Evolutionary conservation across 2,113 vertebrate species (phyloP).

Genomic region (Muscicapa adusta): DNA sequence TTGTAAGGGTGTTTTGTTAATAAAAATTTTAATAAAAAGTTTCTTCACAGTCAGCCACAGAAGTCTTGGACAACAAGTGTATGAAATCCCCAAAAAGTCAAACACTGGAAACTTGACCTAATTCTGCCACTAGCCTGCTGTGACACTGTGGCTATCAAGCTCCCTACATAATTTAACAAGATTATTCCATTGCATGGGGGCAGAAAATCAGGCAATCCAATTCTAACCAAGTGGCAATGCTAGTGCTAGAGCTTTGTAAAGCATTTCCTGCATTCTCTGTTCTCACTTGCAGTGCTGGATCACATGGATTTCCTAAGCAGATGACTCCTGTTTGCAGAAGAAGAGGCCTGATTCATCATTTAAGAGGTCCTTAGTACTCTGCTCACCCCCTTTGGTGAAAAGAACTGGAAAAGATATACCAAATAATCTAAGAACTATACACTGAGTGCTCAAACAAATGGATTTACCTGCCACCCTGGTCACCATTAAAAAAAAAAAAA

Average conservation of each 20-base stretch:
- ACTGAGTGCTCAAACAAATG: background rate
- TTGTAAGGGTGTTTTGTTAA: background rate
- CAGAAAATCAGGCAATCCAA: background rate
- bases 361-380: background rate
- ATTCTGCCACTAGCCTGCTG: background rate
- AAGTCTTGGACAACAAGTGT: accelerated
- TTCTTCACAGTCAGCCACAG: background rate
- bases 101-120: background rate
- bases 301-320: background rate
- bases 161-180: background rate
- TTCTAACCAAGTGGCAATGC: background rate
- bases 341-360: background rate
- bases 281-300: background rate
- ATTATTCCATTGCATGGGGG: accelerated
- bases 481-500: no score
- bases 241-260: background rate
- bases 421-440: background rate
- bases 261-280: background rate
- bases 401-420: background rate
- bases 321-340: accelerated
- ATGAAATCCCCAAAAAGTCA: background rate
- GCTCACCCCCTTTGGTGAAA: background rate
- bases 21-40: background rate
- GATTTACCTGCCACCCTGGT: background rate
- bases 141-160: background rate